A percentile compares a stretch with the other conserved stretches of the same genome.
Evolutionary conservation across 2,113 vertebrate genomes (phyloP).

Genomic region (Antennarius striatus): DNA sequence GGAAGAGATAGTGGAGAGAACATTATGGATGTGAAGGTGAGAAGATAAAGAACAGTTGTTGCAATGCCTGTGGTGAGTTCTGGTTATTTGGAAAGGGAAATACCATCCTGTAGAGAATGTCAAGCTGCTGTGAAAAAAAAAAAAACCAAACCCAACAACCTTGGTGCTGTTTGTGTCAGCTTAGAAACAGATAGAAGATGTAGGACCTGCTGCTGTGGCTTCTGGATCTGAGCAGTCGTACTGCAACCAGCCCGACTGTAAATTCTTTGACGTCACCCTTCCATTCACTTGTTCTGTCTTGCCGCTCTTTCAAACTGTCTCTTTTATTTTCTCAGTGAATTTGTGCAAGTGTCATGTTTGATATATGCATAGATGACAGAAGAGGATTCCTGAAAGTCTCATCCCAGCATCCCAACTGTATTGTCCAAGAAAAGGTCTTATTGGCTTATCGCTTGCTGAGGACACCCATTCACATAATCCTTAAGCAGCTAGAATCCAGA

Average conservation of each 20-base stretch:
- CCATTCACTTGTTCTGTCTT: neutral
- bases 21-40: conserved; percentile 7
- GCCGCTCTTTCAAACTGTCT: neutral
- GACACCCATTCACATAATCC: conserved; percentile 71
- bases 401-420: conserved; percentile 42
- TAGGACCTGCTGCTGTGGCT: conserved; percentile 16
- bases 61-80: conserved; percentile 18
- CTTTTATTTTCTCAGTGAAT: conserved; percentile 26
- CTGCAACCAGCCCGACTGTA: conserved; percentile 14
- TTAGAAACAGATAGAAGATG: conserved; percentile 30
- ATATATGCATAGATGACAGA: conserved; percentile 36
- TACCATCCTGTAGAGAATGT: conserved; percentile 10
- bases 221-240: conserved; percentile 19
- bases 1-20: conserved; percentile 18
- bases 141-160: neutral
- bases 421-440: conserved; percentile 68
- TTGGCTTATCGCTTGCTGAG: conserved; percentile 66
- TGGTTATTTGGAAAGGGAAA: conserved; percentile 11
- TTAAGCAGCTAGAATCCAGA: conserved; percentile 65
- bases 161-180: conserved; percentile 20
- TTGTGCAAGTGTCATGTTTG: conserved; percentile 41
- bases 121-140: conserved; percentile 26
- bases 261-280: conserved; percentile 15
- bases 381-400: conserved; percentile 60
- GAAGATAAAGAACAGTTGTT: conserved; percentile 8